phyloP scores from a whole-genome alignment of 2,888 invertebrate species.

The Polydrusus pterygomalis region DNA sequence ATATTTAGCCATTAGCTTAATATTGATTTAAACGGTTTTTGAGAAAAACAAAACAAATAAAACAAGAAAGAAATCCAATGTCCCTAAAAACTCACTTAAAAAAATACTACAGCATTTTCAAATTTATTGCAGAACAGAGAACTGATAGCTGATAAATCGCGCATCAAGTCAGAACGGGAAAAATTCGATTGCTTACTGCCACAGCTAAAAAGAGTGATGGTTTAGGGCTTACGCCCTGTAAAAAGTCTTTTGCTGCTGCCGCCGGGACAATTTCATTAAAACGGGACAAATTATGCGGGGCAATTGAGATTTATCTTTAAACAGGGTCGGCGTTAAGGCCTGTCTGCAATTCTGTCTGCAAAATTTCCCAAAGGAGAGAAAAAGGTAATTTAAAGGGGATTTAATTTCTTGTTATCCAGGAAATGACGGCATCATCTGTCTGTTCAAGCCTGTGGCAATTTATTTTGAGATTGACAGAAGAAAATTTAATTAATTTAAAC shows the following conservation, averaged over 20 bases:
- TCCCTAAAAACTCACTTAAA: conserved; percentile 27
- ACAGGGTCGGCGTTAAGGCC: conserved; percentile 40
- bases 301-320: conserved; percentile 55
- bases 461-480: background rate
- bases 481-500: background rate
- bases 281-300: conserved; percentile 53
- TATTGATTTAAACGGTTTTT: background rate
- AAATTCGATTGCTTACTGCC: conserved; percentile 54
- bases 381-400: conserved; percentile 29
- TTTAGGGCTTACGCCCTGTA: conserved; percentile 35
- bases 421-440: conserved; percentile 1
- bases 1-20: background rate
- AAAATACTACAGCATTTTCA: conserved; percentile 25
- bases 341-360: conserved; percentile 22
- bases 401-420: conserved; percentile 29
- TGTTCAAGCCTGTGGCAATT: background rate
- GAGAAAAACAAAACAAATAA: conserved; percentile 1
- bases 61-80: conserved; percentile 8
- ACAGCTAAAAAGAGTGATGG: conserved; percentile 50
- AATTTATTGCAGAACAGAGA: conserved; percentile 46
- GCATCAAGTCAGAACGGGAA: conserved; percentile 52
- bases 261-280: conserved; percentile 55
- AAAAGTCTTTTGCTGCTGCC: conserved; percentile 37
- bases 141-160: conserved; percentile 51
- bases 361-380: conserved; percentile 38